These are phyloP conservation scores for Anisognathus igniventris DNA, from an alignment of 2,797 vertebrate species.

Conservation along the genomic window DNA sequence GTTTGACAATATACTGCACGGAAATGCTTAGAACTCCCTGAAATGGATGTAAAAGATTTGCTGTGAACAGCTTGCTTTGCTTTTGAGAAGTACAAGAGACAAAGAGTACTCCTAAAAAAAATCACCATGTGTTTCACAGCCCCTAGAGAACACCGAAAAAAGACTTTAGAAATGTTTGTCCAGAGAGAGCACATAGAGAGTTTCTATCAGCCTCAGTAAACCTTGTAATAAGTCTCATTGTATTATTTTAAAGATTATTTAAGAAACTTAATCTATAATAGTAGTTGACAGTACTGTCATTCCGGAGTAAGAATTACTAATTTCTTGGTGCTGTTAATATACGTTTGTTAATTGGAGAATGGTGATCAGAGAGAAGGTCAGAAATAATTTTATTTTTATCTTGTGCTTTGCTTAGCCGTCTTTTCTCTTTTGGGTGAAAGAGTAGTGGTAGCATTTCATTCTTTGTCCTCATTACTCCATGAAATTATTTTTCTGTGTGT, in stretches of 20 bases:
- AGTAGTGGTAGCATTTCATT: not conserved
- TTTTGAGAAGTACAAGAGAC: constrained; percentile 14
- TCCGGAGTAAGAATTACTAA: not conserved
- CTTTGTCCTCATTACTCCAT: not conserved
- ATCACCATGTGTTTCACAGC: constrained; percentile 42
- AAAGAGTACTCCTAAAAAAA: not conserved
- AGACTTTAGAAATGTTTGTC: not conserved
- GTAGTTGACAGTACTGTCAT: not conserved
- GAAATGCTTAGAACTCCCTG: not conserved
- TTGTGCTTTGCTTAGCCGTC: not conserved
- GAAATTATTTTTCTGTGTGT: not conserved
- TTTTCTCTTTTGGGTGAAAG: not conserved
- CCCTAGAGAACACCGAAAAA: not conserved
- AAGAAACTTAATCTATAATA: not conserved
- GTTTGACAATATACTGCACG: not conserved
- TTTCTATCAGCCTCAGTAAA: not conserved
- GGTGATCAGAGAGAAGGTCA: not conserved
- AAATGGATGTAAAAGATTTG: not conserved
- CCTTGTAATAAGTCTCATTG: not conserved
- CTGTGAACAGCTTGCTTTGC: not conserved
- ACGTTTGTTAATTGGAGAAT: not conserved
- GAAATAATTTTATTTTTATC: not conserved
- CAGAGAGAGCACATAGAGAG: not conserved
- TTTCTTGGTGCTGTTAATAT: not conserved
- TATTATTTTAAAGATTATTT: not conserved